Base-by-base conservation (phyloP, 2,888 invertebrate species). In the Pseudococcus jackbeardsleyi region DNA sequence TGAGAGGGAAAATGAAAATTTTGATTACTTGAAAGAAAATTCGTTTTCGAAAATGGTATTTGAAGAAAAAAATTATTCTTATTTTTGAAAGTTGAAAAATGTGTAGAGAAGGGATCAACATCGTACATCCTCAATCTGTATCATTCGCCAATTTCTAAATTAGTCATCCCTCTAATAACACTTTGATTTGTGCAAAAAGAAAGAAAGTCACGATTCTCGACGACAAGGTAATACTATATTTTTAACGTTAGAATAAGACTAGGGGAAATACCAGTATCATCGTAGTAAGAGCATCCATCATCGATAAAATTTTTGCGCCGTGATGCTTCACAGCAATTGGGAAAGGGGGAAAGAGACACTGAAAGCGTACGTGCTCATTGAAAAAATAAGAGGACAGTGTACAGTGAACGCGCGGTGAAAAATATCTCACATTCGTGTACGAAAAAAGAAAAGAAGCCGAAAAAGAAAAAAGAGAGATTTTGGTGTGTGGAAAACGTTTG, bases 401-500 rank as follows among this genome's bases (percentile, higher is more conserved):
- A 42, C 15, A 64, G 64, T 22, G 12, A 64, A 9, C 22, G 12
- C 22, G 22, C 22, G 22, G 19, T 64, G 64, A 64, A 64, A 64
- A 64, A 64, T 64, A 64, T 64, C 64, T 64, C 64, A 64, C 64
- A 22, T 64, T 64, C 22, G 64, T 64, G 22, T 22, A 64, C 22
- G 22, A 64, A 22, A 64, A 64, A 64, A 33, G 26, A 59, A 59
- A 59, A 59, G n/a, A 59, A 59, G 6, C 26, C 1, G n/a, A 59
- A 64, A 64, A 64, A 64, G 22, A 0, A 64, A 64, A 11, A 0
- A 19, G 64, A 22, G 64, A 64, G 64, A 64, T 64, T 64, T 64
- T 22, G 64, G 64, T 22, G 22, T 22, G 64, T 64, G 64, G 64
- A 64, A 64, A 64, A 22, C 64, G 64, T 64, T 64, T 19, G 64